A percentile compares a stretch with the other conserved stretches of the same genome.
Evolutionary conservation across 2,888 invertebrate species (phyloP).

Genomic region (Ochropacha duplaris): DNA sequence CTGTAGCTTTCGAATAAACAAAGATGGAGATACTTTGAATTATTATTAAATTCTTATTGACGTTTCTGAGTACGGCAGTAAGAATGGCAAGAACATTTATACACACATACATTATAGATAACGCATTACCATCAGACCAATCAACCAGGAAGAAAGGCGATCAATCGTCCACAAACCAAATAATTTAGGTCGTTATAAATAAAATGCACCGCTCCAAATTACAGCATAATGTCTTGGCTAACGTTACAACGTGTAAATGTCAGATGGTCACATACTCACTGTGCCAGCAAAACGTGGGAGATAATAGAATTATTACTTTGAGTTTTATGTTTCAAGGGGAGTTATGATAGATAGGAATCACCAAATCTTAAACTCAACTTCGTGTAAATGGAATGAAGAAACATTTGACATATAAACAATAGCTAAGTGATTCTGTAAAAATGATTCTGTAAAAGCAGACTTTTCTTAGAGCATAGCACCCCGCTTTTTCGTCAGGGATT

Average conservation of each 20-base stretch:
- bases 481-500: too few relatives aligned
- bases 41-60: too few relatives aligned
- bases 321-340: neutral
- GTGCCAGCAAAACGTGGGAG: neutral
- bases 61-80: neutral
- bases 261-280: conserved; percentile 7
- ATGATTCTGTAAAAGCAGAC: too few relatives aligned
- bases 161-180: conserved; percentile 7
- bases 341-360: neutral
- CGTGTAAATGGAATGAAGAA: too few relatives aligned
- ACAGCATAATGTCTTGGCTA: conserved; percentile 20
- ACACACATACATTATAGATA: neutral
- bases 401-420: too few relatives aligned
- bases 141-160: conserved; percentile 26
- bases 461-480: too few relatives aligned
- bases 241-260: conserved; percentile 22
- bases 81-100: neutral
- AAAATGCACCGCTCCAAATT: conserved; percentile 10
- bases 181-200: conserved; percentile 38
- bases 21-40: too few relatives aligned
- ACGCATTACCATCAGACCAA: conserved; percentile 9
- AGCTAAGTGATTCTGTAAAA: too few relatives aligned
- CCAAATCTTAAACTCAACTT: too few relatives aligned
- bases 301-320: neutral
- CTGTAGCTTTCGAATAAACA: too few relatives aligned